These are phyloP conservation scores for Psephotus haematonotus DNA, from an alignment of 2,113 vertebrate genomes.

Conservation along the genomic window DNA sequence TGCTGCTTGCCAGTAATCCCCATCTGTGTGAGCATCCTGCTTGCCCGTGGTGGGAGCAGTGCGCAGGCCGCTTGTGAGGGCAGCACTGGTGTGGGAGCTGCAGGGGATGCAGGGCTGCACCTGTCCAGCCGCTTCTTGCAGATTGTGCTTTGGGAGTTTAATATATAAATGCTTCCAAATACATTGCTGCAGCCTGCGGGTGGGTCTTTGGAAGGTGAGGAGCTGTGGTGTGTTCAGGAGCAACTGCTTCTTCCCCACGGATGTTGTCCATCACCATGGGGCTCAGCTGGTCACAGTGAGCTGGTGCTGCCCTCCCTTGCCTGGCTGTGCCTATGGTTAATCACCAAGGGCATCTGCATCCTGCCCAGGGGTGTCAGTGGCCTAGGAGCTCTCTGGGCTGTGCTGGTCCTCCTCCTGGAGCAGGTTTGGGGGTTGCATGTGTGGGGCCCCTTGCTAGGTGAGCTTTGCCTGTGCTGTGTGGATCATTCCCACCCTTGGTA, in stretches of 20 bases:
- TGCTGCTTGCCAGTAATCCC: rapidly evolving
- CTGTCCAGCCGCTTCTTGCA: background rate
- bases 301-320: background rate
- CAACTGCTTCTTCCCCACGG: background rate
- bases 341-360: no score
- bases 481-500: background rate
- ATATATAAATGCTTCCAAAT: background rate
- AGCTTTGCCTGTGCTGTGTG: background rate
- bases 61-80: rapidly evolving
- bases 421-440: background rate
- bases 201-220: background rate
- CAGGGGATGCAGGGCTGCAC: background rate
- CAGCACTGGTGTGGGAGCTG: rapidly evolving
- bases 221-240: rapidly evolving
- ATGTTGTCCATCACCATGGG: rapidly evolving
- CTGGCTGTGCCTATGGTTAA: background rate
- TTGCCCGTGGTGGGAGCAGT: rapidly evolving
- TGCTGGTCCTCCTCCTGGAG: rapidly evolving
- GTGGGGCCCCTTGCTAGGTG: background rate
- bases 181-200: rapidly evolving
- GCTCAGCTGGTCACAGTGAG: background rate
- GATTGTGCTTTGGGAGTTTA: rapidly evolving
- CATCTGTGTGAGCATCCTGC: rapidly evolving
- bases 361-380: background rate
- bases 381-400: background rate